phyloP scores from a whole-genome alignment of 2,113 vertebrate species.

The Megaptera novaeangliae region DNA sequence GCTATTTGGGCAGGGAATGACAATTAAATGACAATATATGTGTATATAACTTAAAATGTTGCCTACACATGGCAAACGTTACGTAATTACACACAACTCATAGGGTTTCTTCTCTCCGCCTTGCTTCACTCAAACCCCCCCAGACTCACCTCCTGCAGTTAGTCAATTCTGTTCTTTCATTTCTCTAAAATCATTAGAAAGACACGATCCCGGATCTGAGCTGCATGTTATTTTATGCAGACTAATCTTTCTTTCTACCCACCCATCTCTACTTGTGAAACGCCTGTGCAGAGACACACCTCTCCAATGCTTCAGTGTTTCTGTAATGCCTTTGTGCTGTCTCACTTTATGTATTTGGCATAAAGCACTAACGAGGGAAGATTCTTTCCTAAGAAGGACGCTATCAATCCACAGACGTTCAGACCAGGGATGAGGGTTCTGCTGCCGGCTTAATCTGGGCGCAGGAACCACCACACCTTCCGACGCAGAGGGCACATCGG shows the following conservation, averaged over 20 bases:
- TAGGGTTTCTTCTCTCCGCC: not conserved
- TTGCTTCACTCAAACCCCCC: not conserved
- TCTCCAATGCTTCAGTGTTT: not conserved
- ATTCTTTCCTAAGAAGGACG: not conserved
- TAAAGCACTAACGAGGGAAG: not conserved
- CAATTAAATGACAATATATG: not conserved
- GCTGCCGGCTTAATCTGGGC: not conserved
- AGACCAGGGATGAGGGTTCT: no score
- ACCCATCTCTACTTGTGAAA: not conserved
- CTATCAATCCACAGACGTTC: fast-evolving
- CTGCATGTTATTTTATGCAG: not conserved
- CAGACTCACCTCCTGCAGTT: not conserved
- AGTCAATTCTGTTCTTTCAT: not conserved
- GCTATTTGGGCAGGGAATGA: not conserved
- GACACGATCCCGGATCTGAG: not conserved
- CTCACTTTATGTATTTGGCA: not conserved
- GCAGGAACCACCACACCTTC: not conserved
- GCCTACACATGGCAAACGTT: not conserved
- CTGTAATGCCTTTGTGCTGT: not conserved
- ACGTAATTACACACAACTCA: not conserved
- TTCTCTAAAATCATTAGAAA: not conserved
- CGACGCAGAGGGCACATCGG: fast-evolving
- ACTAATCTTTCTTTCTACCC: not conserved
- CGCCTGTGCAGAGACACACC: not conserved
- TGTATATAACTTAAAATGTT: not conserved